Conservation (phyloP, 2,113 vertebrate genomes). For the Speoplatyrhinus poulsoni region DNA sequence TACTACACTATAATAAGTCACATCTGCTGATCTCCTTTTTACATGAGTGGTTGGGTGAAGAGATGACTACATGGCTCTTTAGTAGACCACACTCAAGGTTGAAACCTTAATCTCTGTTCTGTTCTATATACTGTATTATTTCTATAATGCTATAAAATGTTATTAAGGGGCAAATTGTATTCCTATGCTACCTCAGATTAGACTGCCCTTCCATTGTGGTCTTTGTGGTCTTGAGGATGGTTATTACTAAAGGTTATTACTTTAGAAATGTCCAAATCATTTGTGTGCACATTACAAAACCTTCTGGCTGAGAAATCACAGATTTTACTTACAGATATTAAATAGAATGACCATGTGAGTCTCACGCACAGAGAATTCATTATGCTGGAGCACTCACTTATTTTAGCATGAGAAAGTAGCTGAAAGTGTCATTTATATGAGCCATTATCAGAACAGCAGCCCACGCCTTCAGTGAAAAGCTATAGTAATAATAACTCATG, state of each 20-base stretch:
- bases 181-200: slow-evolving; percentile 63
- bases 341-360: slow-evolving; percentile 43
- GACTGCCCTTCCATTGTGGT: slow-evolving; percentile 57
- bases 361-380: slow-evolving; percentile 48
- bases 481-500: slow-evolving; percentile 14
- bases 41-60: slow-evolving; percentile 42
- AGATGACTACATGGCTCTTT: slow-evolving; percentile 56
- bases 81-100: slow-evolving; percentile 81
- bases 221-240: slow-evolving; percentile 53
- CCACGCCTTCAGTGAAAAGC: background rate
- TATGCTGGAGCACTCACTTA: slow-evolving; percentile 57
- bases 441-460: slow-evolving; percentile 33
- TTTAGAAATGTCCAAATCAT: slow-evolving; percentile 42
- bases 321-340: slow-evolving; percentile 31
- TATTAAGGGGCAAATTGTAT: slow-evolving; percentile 64
- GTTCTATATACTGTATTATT: slow-evolving; percentile 59
- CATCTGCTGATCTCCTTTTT: slow-evolving; percentile 53
- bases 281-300: slow-evolving; percentile 53
- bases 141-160: slow-evolving; percentile 69
- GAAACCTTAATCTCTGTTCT: slow-evolving; percentile 37
- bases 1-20: background rate
- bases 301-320: slow-evolving; percentile 55
- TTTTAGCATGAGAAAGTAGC: slow-evolving; percentile 44
- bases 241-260: slow-evolving; percentile 5
- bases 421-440: slow-evolving; percentile 46